Base-by-base conservation (phyloP, 1,140 invertebrate species). In the Micrasema longulum region DNA sequence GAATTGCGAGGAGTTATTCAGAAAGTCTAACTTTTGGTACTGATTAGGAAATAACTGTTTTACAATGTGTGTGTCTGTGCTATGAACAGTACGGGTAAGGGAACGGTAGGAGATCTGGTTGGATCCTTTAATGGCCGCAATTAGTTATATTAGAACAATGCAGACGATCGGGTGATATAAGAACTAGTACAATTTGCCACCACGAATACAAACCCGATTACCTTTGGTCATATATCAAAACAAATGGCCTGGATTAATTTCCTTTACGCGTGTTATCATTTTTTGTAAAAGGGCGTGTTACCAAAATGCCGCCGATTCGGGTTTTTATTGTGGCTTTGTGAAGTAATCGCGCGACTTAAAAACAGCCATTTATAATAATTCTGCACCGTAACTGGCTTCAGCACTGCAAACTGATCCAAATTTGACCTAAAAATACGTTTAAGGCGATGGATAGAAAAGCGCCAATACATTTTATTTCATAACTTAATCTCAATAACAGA, bases 121-220 rank as follows among this genome's bases (percentile, higher is more conserved):
- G 6, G 35, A 18, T 23, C 36, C 55, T 16, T n/a, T 60, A 60
- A 41, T 60, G 16, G 36, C 10, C 52, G 55, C 55, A 38, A 60
- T 60, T 60, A 60, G 36, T 60, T 60, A 41, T 60, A 38, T 16
- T 10, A 35, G 55, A 60, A 60, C 55, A 60, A 60, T 60, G 36
- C 16, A 38, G 7, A 43, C 12, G 36, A 38, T 41, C 18, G 35
- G 12, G 16, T 20, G 36, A 60, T 38, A 60, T 38, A 10, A 22
- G 26, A 53, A 53, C 14, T 16, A 31, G n/a, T 55, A 35, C 55
- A 60, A 60, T 60, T 60, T 60, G 55, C 55, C 38, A 20, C 6
- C 35, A 38, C 41, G 55, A 60, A 41, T 60, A 60, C 16, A 60
- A 41, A 41, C 55, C 12, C 36, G 55, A 60, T 26, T 26, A 53